These are phyloP conservation scores for Apistogramma diplotaenia DNA, from an alignment of 2,113 vertebrate genomes.

Conservation along the genomic window DNA sequence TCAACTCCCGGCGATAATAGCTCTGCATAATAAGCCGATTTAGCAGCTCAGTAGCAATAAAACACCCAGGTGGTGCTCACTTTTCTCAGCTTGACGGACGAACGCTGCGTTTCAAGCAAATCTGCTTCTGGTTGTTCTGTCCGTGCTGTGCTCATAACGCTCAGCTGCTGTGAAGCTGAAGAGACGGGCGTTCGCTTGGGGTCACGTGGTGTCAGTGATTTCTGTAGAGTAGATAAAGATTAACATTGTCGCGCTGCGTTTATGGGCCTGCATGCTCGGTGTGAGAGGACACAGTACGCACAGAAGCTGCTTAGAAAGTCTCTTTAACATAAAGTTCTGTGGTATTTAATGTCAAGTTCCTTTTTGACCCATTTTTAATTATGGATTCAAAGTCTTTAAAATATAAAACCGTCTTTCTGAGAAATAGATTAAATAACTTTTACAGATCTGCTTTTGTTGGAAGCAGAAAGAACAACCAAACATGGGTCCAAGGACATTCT, in stretches of 20 bases:
- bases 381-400: neutral
- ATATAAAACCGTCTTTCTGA: neutral
- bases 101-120: constrained; percentile 12
- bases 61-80: constrained; percentile 59
- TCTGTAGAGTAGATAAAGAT: neutral
- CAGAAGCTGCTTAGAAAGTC: neutral
- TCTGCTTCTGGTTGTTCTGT: constrained; percentile 43
- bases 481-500: neutral
- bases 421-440: neutral
- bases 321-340: neutral
- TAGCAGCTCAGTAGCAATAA: constrained; percentile 57
- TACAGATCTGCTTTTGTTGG: neutral
- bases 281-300: neutral
- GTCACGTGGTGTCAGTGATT: neutral
- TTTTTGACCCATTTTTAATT: neutral
- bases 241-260: neutral
- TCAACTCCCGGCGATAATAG: constrained; percentile 52
- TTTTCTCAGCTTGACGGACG: constrained; percentile 23
- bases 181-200: neutral
- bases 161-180: neutral
- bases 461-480: neutral
- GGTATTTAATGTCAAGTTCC: neutral
- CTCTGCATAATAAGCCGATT: constrained; percentile 55
- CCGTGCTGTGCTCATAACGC: neutral
- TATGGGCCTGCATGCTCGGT: neutral